Evolutionary conservation across 2,113 vertebrate species (phyloP), one percentile per base, ranked within the genome.

Genomic region (Saccopteryx leptura): DNA sequence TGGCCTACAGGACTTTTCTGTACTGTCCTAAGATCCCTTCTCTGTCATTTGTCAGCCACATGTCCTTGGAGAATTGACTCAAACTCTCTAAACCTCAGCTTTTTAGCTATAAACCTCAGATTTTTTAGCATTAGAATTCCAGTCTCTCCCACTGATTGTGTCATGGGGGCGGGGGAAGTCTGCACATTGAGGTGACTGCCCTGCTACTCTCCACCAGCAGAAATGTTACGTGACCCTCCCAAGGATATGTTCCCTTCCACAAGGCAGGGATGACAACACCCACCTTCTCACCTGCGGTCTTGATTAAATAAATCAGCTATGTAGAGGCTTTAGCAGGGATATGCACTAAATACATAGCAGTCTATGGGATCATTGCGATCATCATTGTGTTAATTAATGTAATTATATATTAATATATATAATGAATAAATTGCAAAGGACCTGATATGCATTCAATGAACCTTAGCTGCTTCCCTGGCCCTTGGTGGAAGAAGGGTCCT

Each of bases 141-240:
- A 58, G 13, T 56, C 75, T 87, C 82, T 65, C 58, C 31, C 46
- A 80, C 23, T 39, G 69, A 75, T 8, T 33, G 5, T 46, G 18
- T 48, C 12, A 7, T 0, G 1, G 23, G 17, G 12, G 5, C 4
- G 17, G 4, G 4, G 18, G 21, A 46, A 28, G 4, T 1, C 39
- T 19, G 33, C 50, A 69, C 4, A 60, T 0, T 15, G 11, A 1
- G 52, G 24, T 14, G 33, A 26, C 3, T 28, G 4, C 10, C 23
- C 23, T 2, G 39, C 15, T 8, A 3, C n/a, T 74, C 46, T 79
- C 15, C 46, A 48, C 2, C 19, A 33, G 19, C 39, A 46, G 24
- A 56, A 52, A 14, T 23, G 8, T 39, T n/a, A 9, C 52, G 58
- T 13, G 4, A 6, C 17, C 21, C 86, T 85, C 31, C 78, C 8